phyloP scores from a whole-genome alignment of 2,888 invertebrate species.

The Asteroscopus sphinx region DNA sequence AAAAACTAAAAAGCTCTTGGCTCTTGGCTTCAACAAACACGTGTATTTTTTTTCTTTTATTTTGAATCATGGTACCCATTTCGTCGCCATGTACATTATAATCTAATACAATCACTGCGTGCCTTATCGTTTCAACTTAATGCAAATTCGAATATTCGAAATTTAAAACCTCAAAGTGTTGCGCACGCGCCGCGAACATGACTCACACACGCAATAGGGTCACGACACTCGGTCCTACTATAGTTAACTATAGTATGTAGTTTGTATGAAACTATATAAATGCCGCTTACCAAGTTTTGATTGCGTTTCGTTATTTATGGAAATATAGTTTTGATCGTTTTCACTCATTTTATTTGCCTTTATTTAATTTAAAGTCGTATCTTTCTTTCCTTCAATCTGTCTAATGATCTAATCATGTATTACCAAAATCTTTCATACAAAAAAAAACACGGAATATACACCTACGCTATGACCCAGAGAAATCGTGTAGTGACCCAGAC shows the following conservation, averaged over 20 bases:
- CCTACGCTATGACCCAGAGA: too few relatives aligned
- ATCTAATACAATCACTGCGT: slow-evolving; percentile 66
- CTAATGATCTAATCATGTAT: too few relatives aligned
- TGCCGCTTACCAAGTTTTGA: slow-evolving; percentile 81
- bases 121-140: slow-evolving; percentile 73
- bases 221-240: slow-evolving; percentile 79
- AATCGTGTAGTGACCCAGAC: too few relatives aligned
- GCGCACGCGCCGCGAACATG: slow-evolving; percentile 85
- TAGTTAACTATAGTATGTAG: slow-evolving; percentile 63
- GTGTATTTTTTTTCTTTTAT: slow-evolving; percentile 4
- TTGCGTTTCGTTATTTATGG: slow-evolving; percentile 71
- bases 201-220: slow-evolving; percentile 88
- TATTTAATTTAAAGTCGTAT: too few relatives aligned
- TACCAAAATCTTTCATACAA: too few relatives aligned
- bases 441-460: too few relatives aligned
- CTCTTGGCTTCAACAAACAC: slow-evolving; percentile 14
- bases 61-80: slow-evolving; percentile 32
- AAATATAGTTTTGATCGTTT: slow-evolving; percentile 69
- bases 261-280: slow-evolving; percentile 68
- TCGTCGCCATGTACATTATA: slow-evolving; percentile 38
- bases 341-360: too few relatives aligned
- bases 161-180: slow-evolving; percentile 82
- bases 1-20: slow-evolving; percentile 6
- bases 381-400: too few relatives aligned
- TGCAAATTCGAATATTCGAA: slow-evolving; percentile 81